Evolutionary conservation across 1,140 invertebrate genomes (phyloP).

Genomic region (Lanistes nyassanus): DNA sequence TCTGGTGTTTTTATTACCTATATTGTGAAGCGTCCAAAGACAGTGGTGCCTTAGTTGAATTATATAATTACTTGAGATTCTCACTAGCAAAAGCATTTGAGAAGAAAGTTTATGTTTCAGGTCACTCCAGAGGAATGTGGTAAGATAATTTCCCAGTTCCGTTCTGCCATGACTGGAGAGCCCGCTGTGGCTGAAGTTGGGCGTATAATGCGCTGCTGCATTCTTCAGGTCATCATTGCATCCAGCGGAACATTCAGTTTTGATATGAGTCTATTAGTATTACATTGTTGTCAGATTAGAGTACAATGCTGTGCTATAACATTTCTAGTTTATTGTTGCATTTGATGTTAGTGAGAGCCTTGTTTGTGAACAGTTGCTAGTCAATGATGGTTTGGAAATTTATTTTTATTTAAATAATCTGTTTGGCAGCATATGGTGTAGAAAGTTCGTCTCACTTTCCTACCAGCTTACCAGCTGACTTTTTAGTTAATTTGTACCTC

Average conservation of each 20-base stretch:
- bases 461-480: background rate
- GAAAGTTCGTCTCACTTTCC: background rate
- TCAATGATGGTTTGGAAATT: too few species aligned
- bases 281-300: background rate
- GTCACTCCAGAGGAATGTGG: conserved; percentile 46
- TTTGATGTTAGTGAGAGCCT: background rate
- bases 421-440: background rate
- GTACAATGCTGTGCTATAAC: too few species aligned
- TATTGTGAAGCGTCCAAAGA: background rate
- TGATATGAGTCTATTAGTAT: background rate
- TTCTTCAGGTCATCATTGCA: conserved; percentile 38
- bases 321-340: background rate
- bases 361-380: too few species aligned
- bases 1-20: background rate
- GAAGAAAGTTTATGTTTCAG: background rate
- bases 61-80: background rate
- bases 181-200: conserved; percentile 48
- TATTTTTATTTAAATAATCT: background rate
- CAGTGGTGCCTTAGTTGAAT: background rate
- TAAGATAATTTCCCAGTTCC: conserved; percentile 55
- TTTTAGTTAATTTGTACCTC: background rate
- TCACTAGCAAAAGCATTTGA: background rate
- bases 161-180: conserved; percentile 51
- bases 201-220: conserved; percentile 52
- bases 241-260: background rate